These are phyloP conservation scores for Cyclopterus lumpus DNA, from an alignment of 2,797 vertebrate genomes.

Conservation along the genomic window DNA sequence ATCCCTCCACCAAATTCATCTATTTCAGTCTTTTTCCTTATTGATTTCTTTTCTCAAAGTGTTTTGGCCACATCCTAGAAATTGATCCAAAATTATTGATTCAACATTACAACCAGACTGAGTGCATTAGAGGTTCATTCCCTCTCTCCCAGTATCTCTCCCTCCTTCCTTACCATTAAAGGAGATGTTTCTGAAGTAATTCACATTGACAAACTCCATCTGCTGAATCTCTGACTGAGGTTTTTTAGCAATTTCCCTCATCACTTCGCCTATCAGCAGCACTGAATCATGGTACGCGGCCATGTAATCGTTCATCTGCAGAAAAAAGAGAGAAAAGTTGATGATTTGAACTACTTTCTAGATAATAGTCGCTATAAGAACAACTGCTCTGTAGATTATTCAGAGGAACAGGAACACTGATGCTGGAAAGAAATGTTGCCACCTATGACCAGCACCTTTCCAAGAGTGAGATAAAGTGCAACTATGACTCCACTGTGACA, in stretches of 20 bases:
- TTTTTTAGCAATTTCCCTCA: constrained; percentile 79
- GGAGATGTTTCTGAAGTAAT: constrained; percentile 86
- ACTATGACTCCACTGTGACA: neutral
- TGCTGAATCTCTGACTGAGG: constrained; percentile 14
- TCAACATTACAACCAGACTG: neutral
- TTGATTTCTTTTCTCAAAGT: neutral
- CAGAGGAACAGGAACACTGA: neutral
- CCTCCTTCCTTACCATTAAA: constrained; percentile 83
- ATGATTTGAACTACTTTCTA: neutral
- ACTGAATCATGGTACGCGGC: constrained; percentile 90
- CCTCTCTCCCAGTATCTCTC: no score
- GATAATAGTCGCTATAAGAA: neutral
- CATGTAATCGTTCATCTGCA: constrained; percentile 88
- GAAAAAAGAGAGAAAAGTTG: constrained; percentile 5
- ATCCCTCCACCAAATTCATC: neutral
- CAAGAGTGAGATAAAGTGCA: neutral
- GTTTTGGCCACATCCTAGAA: neutral
- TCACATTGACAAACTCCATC: constrained; percentile 60
- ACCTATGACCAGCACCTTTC: neutral
- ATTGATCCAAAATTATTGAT: neutral
- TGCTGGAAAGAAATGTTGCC: neutral
- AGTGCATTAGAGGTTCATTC: neutral
- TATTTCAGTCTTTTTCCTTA: neutral
- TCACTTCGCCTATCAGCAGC: constrained; percentile 87
- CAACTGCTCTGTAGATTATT: neutral